Evolutionary conservation across 2,888 invertebrate species (phyloP).

Genomic region (Gibbula magus): DNA sequence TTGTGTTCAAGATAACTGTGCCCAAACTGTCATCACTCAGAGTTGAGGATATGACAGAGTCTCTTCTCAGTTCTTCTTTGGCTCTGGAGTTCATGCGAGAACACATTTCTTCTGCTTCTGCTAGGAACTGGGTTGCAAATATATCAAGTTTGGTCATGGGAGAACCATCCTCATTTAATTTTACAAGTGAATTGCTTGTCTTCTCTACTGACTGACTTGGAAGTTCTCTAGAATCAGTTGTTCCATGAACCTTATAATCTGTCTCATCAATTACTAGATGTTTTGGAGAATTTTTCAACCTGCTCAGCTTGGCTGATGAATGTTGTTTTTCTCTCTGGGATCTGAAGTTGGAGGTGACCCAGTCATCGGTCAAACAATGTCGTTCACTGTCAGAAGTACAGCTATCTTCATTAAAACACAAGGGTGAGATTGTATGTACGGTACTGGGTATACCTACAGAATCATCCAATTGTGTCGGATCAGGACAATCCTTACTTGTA

Average conservation of each 20-base stretch:
- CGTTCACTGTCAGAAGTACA: too few species aligned
- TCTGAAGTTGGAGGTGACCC: background rate
- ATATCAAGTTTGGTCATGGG: background rate
- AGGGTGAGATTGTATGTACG: background rate
- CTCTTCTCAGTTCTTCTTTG: background rate
- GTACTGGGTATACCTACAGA: background rate
- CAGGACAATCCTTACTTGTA: background rate
- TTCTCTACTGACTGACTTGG: background rate
- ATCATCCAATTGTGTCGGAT: background rate
- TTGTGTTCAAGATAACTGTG: background rate
- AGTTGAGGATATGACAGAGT: background rate
- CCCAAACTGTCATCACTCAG: background rate
- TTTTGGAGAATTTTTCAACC: too few species aligned
- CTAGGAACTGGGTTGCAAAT: background rate
- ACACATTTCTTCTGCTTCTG: background rate
- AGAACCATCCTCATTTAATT: background rate
- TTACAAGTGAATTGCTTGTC: background rate
- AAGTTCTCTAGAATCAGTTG: background rate
- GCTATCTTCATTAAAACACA: background rate
- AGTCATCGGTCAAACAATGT: background rate
- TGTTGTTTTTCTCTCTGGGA: background rate
- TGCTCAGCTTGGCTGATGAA: too few species aligned
- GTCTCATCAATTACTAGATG: background rate
- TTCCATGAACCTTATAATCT: background rate
- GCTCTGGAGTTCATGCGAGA: background rate